Base-by-base conservation (phyloP, 2,797 vertebrate species). In the Chelmon rostratus region DNA sequence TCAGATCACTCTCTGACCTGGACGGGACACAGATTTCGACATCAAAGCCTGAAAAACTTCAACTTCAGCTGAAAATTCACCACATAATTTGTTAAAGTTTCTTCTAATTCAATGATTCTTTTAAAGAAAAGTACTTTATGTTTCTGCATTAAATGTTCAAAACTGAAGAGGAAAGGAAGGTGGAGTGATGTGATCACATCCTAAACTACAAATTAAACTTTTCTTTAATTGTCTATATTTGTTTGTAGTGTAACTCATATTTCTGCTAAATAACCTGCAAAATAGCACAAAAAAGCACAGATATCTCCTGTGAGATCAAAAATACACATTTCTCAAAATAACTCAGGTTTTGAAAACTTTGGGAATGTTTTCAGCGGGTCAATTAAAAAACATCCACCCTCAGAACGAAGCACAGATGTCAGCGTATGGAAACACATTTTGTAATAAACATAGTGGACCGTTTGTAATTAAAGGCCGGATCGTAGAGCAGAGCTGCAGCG, bases 1-100 rank as follows among this genome's bases (percentile, higher is more conserved):
- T 94, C 6, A 93, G 88, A 76, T 94, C 96, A 61, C 37, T 37
- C 2, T 86, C 83, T 8, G 65, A 86, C 66, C 93, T 92, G 86
- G 3, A 58, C 12, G 21, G 1, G 21, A 68, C 44, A 54, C 52
- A 72, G 23, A 64, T 0, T 1, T 35, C 18, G 50, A 10, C 2
- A 19, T 50, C 9, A 56, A 28, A 35, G 21, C 33, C 21, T 31
- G 49, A 37, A 50, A 38, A 8, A 18, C n/a, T 15, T 42, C 10
- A 44, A 44, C 25, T 15, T n/a, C 58, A 16, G 13, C 15, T 33
- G 16, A 56, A 18, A 18, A 9, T 13, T 23, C n/a, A 7, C 5
- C 49, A 52, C n/a, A 5, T 23, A 12, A 23, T 12, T 11, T 52
- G 5, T 47, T 47, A 8, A 47, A 56, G 54, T 33, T 33, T 57